Conservation (phyloP, 2,113 vertebrate genomes). For the Helogale parvula region DNA sequence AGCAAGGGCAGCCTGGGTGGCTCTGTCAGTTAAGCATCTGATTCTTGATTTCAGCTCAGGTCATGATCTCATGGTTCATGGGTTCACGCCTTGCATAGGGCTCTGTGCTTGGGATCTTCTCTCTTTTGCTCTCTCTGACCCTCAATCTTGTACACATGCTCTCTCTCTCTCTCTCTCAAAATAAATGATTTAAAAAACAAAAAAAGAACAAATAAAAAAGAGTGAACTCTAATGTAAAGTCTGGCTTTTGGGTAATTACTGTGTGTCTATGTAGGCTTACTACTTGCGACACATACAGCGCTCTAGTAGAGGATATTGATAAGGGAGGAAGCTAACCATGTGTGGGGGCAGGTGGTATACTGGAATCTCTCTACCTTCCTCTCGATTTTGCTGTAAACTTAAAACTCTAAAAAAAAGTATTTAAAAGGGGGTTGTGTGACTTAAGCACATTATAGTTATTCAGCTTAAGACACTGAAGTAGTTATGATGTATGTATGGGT, state of each 20-base stretch:
- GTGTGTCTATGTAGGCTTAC: not conserved
- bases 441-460: not conserved
- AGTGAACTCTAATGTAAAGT: not conserved
- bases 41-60: too few relatives aligned
- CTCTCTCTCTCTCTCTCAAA: too few relatives aligned
- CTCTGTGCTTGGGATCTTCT: too few relatives aligned
- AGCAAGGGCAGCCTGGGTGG: not conserved
- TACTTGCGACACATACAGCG: not conserved
- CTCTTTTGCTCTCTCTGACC: too few relatives aligned
- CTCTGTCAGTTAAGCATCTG: too few relatives aligned
- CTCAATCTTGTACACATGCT: too few relatives aligned
- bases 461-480: not conserved
- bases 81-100: too few relatives aligned
- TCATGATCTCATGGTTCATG: too few relatives aligned
- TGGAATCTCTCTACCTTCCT: not conserved
- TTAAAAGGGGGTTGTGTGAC: not conserved
- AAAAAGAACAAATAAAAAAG: too few relatives aligned
- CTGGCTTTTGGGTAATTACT: not conserved
- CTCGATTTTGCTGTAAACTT: not conserved
- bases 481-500: not conserved
- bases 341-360: not conserved
- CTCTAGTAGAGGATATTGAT: not conserved
- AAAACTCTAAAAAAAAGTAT: not conserved
- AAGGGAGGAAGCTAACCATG: not conserved
- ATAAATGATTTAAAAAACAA: too few relatives aligned